Evolutionary conservation across 2,888 invertebrate genomes (phyloP).

Genomic region (Tyria jacobaeae): DNA sequence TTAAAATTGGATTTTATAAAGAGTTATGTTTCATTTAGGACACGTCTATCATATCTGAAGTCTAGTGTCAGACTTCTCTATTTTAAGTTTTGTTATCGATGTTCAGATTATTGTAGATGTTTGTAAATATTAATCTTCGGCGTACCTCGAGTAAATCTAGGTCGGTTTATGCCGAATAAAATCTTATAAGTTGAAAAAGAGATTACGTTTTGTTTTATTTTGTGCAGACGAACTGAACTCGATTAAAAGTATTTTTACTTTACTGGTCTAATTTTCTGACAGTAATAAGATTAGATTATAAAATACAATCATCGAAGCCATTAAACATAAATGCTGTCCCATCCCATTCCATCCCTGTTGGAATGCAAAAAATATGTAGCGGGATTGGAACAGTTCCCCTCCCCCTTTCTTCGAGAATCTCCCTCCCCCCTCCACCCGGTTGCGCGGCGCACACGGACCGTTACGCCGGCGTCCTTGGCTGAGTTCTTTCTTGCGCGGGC

Average conservation of each 20-base stretch:
- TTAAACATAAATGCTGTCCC: slow-evolving; percentile 35
- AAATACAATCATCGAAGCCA: slow-evolving; percentile 26
- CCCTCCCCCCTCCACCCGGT: slow-evolving; percentile 27
- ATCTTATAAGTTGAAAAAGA: slow-evolving; percentile 8
- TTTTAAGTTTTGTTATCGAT: slow-evolving; percentile 47
- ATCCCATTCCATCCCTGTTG: too few relatives aligned
- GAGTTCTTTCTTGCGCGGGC: slow-evolving; percentile 84
- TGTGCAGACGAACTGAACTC: not conserved
- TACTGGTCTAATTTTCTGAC: not conserved
- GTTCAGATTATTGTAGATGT: slow-evolving; percentile 29
- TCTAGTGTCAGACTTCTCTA: slow-evolving; percentile 41
- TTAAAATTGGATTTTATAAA: slow-evolving; percentile 80
- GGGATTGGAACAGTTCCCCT: slow-evolving; percentile 46
- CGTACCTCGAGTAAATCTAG: not conserved
- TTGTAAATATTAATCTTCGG: slow-evolving; percentile 11
- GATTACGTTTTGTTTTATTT: not conserved
- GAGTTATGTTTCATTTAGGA: slow-evolving; percentile 76
- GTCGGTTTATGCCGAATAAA: slow-evolving; percentile 14
- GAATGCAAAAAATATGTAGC: slow-evolving; percentile 51
- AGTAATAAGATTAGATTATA: not conserved
- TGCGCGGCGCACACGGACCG: slow-evolving; percentile 66
- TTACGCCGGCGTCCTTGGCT: slow-evolving; percentile 86
- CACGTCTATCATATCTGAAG: slow-evolving; percentile 65
- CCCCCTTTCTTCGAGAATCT: slow-evolving; percentile 19
- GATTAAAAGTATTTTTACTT: not conserved